Evolutionary conservation across 2,797 vertebrate genomes (phyloP).

Genomic region (Taeniopygia guttata): DNA sequence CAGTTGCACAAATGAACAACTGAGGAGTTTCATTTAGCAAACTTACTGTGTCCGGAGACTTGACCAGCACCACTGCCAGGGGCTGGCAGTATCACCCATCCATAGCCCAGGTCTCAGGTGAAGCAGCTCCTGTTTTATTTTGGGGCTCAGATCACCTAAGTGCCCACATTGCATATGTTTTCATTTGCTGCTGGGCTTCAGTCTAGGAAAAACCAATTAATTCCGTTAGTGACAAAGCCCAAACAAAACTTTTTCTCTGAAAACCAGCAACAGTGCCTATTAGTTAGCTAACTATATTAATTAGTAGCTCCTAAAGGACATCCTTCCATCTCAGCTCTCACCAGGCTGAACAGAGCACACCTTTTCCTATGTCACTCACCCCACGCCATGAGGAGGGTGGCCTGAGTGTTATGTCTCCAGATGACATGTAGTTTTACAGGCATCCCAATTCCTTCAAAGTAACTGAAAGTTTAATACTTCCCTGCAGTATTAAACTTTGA

Average conservation of each 20-base stretch:
- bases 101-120: background rate
- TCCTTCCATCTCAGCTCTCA: background rate
- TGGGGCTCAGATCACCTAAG: background rate
- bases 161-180: background rate
- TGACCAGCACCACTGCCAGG: background rate
- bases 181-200: background rate
- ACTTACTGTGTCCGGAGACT: background rate
- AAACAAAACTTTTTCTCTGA: background rate
- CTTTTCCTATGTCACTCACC: background rate
- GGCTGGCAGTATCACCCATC: background rate
- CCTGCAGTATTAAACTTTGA: background rate
- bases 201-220: background rate
- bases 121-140: background rate
- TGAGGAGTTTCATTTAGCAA: background rate
- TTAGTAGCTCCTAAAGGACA: background rate
- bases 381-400: background rate
- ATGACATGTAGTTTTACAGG: background rate
- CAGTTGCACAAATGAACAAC: background rate
- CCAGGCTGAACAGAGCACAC: background rate
- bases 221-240: background rate
- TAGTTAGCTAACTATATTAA: background rate
- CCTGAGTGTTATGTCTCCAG: accelerated
- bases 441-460: background rate
- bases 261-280: background rate
- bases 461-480: background rate